Conservation (phyloP, 2,113 vertebrate genomes). For the Oreochromis spilurus region DNA sequence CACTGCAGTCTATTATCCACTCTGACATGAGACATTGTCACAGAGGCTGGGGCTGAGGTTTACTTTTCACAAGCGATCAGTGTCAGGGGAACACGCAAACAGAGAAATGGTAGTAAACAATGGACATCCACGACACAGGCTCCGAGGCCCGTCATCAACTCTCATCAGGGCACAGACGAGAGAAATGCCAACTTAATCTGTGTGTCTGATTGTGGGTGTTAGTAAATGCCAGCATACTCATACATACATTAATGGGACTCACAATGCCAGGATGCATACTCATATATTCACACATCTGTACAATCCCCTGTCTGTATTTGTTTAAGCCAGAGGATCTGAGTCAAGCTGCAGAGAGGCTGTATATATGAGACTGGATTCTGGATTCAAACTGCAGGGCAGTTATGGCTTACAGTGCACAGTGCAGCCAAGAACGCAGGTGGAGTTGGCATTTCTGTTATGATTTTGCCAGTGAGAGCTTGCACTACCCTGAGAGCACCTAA, state of each 20-base stretch:
- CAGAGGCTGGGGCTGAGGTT: constrained; percentile 38
- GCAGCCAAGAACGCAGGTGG: neutral
- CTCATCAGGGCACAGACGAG: neutral
- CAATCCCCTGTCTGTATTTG: constrained; percentile 17
- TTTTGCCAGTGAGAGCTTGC: neutral
- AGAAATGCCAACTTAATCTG: constrained; percentile 2
- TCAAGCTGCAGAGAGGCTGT: neutral
- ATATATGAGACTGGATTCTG: constrained; percentile 10
- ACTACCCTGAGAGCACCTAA: neutral
- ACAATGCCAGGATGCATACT: constrained; percentile 2
- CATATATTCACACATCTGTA: constrained; percentile 25
- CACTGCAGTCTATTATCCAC: constrained; percentile 56
- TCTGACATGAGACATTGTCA: constrained; percentile 49
- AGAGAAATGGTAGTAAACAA: constrained; percentile 21
- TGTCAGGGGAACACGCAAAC: constrained; percentile 16
- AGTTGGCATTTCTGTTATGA: neutral
- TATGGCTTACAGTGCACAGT: neutral
- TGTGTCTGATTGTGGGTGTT: neutral
- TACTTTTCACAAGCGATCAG: constrained; percentile 56
- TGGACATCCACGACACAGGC: neutral
- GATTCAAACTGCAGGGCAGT: constrained; percentile 9
- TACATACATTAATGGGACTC: constrained; percentile 23
- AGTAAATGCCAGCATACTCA: neutral
- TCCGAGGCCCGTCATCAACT: constrained; percentile 10
- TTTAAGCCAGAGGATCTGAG: constrained; percentile 7